phyloP scores from a whole-genome alignment of 2,113 vertebrate genomes.

The Nothoprocta perdicaria region DNA sequence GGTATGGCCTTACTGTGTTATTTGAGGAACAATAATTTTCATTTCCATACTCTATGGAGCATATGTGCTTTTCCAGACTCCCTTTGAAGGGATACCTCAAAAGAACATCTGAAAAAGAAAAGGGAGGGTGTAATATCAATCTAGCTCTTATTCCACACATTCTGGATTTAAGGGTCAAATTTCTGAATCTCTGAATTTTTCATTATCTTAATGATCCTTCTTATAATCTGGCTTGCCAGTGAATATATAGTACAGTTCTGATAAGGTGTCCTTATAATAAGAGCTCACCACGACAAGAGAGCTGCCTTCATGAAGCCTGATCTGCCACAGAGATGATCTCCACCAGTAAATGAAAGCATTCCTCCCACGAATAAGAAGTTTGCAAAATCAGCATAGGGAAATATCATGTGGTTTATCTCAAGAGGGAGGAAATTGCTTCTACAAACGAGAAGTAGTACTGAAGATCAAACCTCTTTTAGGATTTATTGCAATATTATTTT shows the following conservation, averaged over 20 bases:
- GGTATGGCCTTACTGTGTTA: background rate
- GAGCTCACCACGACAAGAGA: background rate
- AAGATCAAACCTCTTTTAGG: background rate
- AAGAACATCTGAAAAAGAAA: background rate
- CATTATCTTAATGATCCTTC: background rate
- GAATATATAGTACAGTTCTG: background rate
- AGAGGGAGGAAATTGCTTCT: background rate
- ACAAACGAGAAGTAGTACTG: background rate
- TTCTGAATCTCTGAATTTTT: background rate
- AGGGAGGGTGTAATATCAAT: background rate
- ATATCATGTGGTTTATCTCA: background rate
- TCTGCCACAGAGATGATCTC: background rate
- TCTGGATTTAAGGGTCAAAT: background rate
- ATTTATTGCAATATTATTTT: background rate
- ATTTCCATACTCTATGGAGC: background rate
- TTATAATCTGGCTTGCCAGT: background rate
- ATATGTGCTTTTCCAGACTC: background rate
- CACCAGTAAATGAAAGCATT: background rate
- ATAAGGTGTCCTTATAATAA: background rate
- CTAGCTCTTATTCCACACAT: background rate
- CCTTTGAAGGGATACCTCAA: conserved; percentile 1
- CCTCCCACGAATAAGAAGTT: background rate
- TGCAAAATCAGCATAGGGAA: background rate
- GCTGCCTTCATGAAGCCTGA: background rate
- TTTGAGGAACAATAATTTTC: background rate